Conservation (phyloP, 2,888 invertebrate species). For the Villa cingulata region DNA sequence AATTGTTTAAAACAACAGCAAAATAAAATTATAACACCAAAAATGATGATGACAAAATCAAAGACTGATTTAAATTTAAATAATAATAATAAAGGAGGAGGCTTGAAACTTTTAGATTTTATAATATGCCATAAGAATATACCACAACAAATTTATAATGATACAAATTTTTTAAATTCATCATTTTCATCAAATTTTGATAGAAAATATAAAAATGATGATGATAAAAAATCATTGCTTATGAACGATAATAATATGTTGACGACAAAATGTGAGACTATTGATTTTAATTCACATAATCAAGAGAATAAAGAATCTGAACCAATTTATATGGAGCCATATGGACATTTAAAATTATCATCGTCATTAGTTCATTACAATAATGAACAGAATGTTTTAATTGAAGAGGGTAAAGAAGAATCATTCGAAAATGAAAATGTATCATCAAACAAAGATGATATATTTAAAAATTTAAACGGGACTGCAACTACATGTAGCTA, state of each 20-base stretch:
- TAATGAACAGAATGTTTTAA: not conserved
- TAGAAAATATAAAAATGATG: constrained; percentile 1
- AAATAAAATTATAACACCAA: not conserved
- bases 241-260: constrained; percentile 8
- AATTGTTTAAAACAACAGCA: not conserved
- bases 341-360: constrained; percentile 17
- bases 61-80: constrained; percentile 18
- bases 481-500: constrained; percentile 18
- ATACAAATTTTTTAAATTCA: no score
- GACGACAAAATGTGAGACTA: not conserved
- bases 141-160: no score
- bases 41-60: constrained; percentile 16
- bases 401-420: constrained; percentile 8
- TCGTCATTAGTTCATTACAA: not conserved
- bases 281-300: constrained; percentile 5
- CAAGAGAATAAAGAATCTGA: constrained; percentile 13
- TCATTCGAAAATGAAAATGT: constrained; percentile 3
- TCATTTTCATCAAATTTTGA: no score
- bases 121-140: constrained; percentile 15
- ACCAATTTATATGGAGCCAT: constrained; percentile 23
- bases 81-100: constrained; percentile 4
- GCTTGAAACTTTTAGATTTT: constrained; percentile 17
- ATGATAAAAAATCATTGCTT: constrained; percentile 13
- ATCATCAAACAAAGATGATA: no score
- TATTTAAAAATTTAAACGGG: constrained; percentile 7